Evolutionary conservation across 2,797 vertebrate species (phyloP).

Genomic region (Spinus olivaceus): DNA sequence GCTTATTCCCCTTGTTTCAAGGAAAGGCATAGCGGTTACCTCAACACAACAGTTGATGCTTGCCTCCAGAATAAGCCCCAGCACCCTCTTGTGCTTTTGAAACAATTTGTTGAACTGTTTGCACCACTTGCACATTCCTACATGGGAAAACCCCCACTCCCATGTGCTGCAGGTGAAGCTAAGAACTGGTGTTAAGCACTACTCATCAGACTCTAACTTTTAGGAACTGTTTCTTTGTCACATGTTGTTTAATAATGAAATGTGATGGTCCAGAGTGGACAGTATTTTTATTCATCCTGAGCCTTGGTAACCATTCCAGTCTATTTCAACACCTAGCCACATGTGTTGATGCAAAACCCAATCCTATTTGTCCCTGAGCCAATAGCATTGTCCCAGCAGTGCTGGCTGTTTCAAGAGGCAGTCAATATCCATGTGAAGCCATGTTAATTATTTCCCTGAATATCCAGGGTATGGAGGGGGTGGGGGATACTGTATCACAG

Average conservation of each 20-base stretch:
- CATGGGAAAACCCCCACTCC: neutral
- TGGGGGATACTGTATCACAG: conserved; percentile 75
- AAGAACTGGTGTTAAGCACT: neutral
- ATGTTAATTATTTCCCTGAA: conserved; percentile 76
- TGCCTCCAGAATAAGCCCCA: neutral
- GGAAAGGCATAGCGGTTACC: neutral
- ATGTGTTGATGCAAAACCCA: neutral
- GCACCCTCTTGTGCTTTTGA: neutral
- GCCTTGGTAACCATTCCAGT: neutral
- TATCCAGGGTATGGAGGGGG: conserved; percentile 88
- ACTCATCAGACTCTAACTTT: neutral
- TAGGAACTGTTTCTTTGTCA: neutral
- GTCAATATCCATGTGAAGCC: neutral
- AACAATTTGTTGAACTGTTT: neutral
- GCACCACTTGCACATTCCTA: neutral
- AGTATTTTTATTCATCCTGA: neutral
- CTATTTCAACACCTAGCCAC: neutral
- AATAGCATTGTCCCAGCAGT: neutral
- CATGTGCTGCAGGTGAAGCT: neutral
- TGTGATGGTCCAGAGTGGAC: neutral
- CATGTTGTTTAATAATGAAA: neutral
- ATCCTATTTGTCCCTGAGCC: conserved; percentile 11
- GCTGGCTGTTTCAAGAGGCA: neutral
- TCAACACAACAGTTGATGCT: neutral
- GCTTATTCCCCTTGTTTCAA: neutral